A percentile compares a stretch with the other conserved stretches of the same genome.
Evolutionary conservation across 2,888 invertebrate genomes (phyloP).

Genomic region (Keiferia lycopersicella): DNA sequence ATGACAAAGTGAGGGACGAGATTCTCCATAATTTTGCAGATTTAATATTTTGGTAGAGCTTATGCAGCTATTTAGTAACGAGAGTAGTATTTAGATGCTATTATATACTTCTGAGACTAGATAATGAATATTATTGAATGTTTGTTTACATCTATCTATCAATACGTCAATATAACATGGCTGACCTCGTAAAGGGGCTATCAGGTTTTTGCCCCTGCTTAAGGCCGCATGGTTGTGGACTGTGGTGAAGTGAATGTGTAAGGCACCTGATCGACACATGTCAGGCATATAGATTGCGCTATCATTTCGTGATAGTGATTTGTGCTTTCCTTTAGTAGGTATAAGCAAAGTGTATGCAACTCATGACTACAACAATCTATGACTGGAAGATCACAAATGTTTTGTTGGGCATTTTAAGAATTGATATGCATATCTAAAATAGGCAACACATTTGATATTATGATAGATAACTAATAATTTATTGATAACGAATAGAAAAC

Average conservation of each 20-base stretch:
- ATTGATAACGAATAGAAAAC: too few relatives aligned
- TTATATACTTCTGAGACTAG: too few relatives aligned
- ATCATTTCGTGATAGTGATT: background rate
- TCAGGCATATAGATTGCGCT: background rate
- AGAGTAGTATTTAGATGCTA: too few relatives aligned
- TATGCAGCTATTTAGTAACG: too few relatives aligned
- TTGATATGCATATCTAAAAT: too few relatives aligned
- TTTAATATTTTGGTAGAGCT: too few relatives aligned
- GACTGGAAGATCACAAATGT: background rate
- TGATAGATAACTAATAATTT: too few relatives aligned
- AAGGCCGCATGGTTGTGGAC: background rate
- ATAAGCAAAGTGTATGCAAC: too few relatives aligned
- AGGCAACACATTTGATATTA: too few relatives aligned
- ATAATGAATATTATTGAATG: background rate
- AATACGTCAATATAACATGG: background rate
- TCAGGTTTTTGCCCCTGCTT: background rate
- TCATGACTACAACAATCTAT: too few relatives aligned
- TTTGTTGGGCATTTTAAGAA: too few relatives aligned
- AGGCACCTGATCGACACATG: background rate
- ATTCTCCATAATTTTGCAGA: background rate
- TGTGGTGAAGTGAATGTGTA: background rate
- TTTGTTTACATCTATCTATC: background rate
- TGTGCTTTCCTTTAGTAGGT: background rate
- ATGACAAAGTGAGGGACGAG: too few relatives aligned
- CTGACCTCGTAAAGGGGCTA: conserved; percentile 3